These are phyloP conservation scores for Austrolebias charrua DNA, from an alignment of 2,797 vertebrate species.

Conservation along the genomic window DNA sequence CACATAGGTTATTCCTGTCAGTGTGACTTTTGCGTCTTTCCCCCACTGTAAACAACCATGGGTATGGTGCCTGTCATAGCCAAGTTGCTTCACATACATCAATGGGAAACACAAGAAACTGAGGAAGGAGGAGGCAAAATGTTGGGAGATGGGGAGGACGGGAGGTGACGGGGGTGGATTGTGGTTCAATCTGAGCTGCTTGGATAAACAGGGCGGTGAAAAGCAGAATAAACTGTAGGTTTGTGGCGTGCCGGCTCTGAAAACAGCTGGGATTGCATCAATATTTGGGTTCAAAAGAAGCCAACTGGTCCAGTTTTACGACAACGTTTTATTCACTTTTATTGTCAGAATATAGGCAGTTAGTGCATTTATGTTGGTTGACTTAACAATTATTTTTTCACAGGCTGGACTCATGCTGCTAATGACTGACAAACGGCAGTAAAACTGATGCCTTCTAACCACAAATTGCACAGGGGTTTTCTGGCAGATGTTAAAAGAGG, in stretches of 20 bases:
- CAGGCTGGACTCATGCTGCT: constrained; percentile 52
- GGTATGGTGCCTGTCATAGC: constrained; percentile 57
- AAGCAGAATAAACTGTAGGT: constrained; percentile 74
- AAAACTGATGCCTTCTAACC: constrained; percentile 65
- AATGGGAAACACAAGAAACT: constrained; percentile 59
- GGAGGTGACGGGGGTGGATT: constrained; percentile 36
- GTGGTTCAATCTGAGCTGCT: constrained; percentile 68
- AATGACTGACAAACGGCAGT: constrained; percentile 69
- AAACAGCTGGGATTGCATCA: constrained; percentile 73
- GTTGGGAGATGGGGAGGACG: constrained; percentile 32
- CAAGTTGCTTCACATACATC: constrained; percentile 71
- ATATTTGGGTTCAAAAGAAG: constrained; percentile 64
- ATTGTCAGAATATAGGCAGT: constrained; percentile 29
- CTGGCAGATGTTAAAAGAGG: constrained; percentile 74
- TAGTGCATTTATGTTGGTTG: constrained; percentile 43
- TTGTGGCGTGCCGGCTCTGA: constrained; percentile 68
- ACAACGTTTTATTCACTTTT: constrained; percentile 33
- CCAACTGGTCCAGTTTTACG: constrained; percentile 35
- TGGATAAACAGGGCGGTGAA: constrained; percentile 74
- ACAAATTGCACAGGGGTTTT: constrained; percentile 68
- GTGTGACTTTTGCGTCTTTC: constrained; percentile 58
- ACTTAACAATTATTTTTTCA: constrained; percentile 58
- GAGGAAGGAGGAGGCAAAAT: constrained; percentile 36
- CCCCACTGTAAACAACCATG: constrained; percentile 60
- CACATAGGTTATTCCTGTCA: constrained; percentile 49